Evolutionary conservation across 1,140 invertebrate species (phyloP), one percentile per base, ranked within the genome.

Genomic region (Drosophila bocqueti): DNA sequence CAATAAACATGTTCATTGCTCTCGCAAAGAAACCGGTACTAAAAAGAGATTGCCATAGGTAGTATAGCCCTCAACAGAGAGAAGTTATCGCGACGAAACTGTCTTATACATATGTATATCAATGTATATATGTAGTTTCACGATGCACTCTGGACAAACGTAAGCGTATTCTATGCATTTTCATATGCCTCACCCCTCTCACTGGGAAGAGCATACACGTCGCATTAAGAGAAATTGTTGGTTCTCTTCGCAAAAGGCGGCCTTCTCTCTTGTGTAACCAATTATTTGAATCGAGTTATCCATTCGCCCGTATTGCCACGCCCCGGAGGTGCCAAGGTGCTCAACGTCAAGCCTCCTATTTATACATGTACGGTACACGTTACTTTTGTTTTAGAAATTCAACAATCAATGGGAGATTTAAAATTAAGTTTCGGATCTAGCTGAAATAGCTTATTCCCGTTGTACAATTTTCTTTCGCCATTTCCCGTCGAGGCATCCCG

Each of bases 401-500:
- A 8, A n/a, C 15, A 8, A n/a, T 55, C 10, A 24, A 24, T 38
- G 21, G 2, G 15, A 26, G 1, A 38, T 16, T 38, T n/a, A 24
- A 24, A 24, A 16, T 16, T 9, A 38, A 16, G 21, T n/a, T 57
- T n/a, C 16, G 36, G 1, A 3, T n/a, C 26, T n/a, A n/a, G 36
- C 8, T 26, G 15, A 40, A 40, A 7, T 57, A 6, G 2, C 15
- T 7, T 57, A 7, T 57, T 40, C 3, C 36, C 54, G 54, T 40
- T 16, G 9, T 40, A 57, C 4, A 57, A 57, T 26, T 26, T 40
- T 40, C 21, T 26, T 40, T 55, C 21, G 54, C 54, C 36, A 40
- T 40, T 57, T 40, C 36, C 38, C 54, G 76, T 72, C 59, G 63
- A 85, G 58, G 42, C 66, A 81, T 79, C 57, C 66, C 52, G 65